Base-by-base conservation (phyloP, 1,140 invertebrate genomes). In the Heliconius hermathena region DNA sequence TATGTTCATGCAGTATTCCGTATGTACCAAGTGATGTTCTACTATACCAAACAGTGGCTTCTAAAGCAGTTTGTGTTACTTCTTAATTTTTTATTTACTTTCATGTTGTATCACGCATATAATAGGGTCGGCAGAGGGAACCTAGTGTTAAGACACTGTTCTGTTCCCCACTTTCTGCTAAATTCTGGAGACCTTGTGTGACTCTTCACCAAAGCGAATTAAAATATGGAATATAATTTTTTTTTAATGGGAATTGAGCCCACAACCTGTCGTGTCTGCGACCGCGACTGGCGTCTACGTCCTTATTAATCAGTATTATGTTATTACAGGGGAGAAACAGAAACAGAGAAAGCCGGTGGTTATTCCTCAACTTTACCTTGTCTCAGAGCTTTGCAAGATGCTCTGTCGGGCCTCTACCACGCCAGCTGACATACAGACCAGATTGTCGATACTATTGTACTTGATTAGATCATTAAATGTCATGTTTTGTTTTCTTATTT, bases 341-440 rank as follows among this genome's bases (percentile, higher is more conserved):
- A 96, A 36, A 91, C 96, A 49, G 98, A 99, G 88, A 96, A 96
- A 83, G 98, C 98, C 26, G 98, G 98, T 66, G 99, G 99, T 4
- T 99, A 97, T 91, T 96, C 96, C 46, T 95, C 97, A 3, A 96
- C 96, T 8, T 95, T 98, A 80, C 98, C 98, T 5, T 99, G 98
- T 92, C 94, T 97, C 74, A 94, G 99, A 86, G 98, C 98, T 0
- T 91, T 99, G 13, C 97, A 99, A 93, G 98, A 99, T 92, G 97
- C 98, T 1, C 96, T 99, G 87, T 96, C 97, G 84, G 98, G 98
- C 41, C 94, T 99, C 1, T 99, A 97, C 88, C 96, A 97, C 82
- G 94, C 94, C 20, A 95, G 94, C 87, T 94, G 94, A 93, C 93
- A 85, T 73, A 79, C 20, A 41, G 78, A 76, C 5, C 78, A 77